phyloP scores from a whole-genome alignment of 2,888 invertebrate species.

The Meteorus colon region DNA sequence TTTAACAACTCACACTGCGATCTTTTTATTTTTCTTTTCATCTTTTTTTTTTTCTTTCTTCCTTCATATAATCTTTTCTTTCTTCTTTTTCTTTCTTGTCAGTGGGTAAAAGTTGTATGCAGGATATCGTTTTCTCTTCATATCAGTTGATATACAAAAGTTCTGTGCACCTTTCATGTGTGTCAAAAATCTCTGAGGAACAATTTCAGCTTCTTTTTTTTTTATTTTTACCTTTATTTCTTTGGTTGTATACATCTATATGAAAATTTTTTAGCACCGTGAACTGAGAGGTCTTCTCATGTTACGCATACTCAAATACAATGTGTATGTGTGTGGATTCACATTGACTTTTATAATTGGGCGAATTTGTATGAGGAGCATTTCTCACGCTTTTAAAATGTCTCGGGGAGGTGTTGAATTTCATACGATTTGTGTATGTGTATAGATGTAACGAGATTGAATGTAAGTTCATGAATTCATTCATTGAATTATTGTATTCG shows the following conservation, averaged over 20 bases:
- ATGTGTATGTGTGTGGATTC: constrained; percentile 2
- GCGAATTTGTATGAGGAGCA: neutral
- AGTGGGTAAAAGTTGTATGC: neutral
- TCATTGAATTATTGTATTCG: constrained; percentile 1
- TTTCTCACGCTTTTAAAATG: constrained; percentile 38
- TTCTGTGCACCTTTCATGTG: constrained; percentile 9
- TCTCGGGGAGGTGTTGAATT: constrained; percentile 36
- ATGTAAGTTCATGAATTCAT: constrained; percentile 6
- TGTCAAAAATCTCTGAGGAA: constrained; percentile 3
- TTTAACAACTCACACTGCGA: constrained; percentile 17
- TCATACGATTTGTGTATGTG: neutral
- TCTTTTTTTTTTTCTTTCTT: constrained; percentile 19
- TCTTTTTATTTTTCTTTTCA: neutral
- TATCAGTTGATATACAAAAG: constrained; percentile 4
- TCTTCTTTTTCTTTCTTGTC: neutral
- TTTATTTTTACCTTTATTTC: neutral
- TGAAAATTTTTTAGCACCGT: constrained; percentile 9
- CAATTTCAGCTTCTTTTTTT: constrained; percentile 16
- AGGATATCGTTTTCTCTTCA: neutral
- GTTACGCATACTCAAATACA: constrained; percentile 14
- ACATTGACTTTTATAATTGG: constrained; percentile 21
- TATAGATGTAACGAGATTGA: constrained; percentile 26
- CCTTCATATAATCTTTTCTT: neutral
- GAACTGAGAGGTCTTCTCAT: constrained; percentile 20
- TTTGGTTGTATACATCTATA: constrained; percentile 5